phyloP scores from a whole-genome alignment of 2,888 invertebrate genomes.

The Lithophane socia region DNA sequence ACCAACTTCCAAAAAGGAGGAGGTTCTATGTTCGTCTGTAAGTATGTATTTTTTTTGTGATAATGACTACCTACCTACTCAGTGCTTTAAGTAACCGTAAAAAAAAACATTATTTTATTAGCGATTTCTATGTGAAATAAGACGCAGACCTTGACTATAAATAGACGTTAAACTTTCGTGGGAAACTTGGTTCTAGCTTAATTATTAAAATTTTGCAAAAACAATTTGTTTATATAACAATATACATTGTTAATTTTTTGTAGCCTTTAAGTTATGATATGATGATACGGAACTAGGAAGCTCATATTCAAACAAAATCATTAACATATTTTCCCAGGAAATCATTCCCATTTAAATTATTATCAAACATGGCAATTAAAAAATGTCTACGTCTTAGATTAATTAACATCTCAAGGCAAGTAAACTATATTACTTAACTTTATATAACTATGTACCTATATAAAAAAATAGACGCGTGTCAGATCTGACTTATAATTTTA shows the following conservation, averaged over 20 bases:
- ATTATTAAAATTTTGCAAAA: no score
- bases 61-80: conserved; percentile 2
- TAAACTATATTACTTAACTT: neutral
- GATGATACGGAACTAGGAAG: no score
- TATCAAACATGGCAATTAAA: neutral
- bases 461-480: neutral
- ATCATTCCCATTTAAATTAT: neutral
- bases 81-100: neutral
- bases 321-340: neutral
- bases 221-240: no score
- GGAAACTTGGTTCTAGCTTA: no score
- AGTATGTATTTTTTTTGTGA: no score
- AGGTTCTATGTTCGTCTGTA: no score
- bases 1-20: no score
- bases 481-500: conserved; percentile 13
- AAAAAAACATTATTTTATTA: neutral
- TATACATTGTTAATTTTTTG: no score
- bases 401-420: neutral
- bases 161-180: neutral
- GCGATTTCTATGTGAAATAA: neutral
- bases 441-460: no score
- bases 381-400: neutral
- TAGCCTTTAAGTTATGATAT: no score
- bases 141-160: neutral
- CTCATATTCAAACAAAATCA: neutral